Evolutionary conservation across 2,797 vertebrate genomes (phyloP).

Genomic region (Microchirus variegatus): DNA sequence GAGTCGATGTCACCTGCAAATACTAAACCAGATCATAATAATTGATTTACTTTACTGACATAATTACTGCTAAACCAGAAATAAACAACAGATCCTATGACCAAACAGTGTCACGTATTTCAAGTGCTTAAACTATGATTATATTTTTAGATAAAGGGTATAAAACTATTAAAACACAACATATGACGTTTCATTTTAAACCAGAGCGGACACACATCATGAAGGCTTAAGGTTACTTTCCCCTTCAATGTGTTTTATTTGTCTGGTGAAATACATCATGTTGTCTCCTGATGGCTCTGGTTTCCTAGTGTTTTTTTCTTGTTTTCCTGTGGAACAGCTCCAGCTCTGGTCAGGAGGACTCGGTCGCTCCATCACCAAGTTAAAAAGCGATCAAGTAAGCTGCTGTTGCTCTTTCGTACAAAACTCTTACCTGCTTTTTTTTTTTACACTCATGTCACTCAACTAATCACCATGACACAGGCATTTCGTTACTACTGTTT

Average conservation of each 20-base stretch:
- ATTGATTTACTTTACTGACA: not conserved
- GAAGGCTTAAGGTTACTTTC: no score
- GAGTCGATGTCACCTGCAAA: constrained; percentile 23
- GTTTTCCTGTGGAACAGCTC: constrained; percentile 71
- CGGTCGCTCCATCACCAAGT: constrained; percentile 68
- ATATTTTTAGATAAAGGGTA: no score
- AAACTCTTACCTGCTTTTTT: not conserved
- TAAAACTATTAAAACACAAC: no score
- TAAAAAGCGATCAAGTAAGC: constrained; percentile 68
- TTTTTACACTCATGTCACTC: not conserved
- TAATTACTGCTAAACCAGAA: no score
- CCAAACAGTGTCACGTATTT: no score
- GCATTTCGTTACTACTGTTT: not conserved
- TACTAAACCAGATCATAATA: not conserved
- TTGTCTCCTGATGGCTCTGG: not conserved
- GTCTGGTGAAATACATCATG: no score
- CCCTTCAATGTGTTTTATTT: no score
- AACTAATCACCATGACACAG: no score
- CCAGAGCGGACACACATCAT: no score
- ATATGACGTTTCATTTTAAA: no score
- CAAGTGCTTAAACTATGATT: no score
- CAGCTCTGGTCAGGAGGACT: constrained; percentile 88
- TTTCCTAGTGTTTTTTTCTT: not conserved
- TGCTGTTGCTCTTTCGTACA: not conserved
- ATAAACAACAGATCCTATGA: no score